These are phyloP conservation scores for Cephus pygmeus DNA, from an alignment of 2,888 invertebrate genomes.

Conservation along the genomic window DNA sequence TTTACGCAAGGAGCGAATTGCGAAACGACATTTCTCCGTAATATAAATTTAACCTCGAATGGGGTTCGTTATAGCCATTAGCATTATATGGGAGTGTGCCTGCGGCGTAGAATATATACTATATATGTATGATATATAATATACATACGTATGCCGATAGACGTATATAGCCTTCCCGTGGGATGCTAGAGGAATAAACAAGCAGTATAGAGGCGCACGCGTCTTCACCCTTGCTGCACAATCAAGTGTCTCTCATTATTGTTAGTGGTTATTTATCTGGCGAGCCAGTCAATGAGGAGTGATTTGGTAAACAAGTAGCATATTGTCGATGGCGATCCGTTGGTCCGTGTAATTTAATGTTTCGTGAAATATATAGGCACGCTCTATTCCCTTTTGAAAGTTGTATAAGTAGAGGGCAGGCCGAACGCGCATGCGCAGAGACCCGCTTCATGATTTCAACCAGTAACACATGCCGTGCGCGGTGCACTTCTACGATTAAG, in stretches of 20 bases:
- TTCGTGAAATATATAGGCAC: conserved; percentile 32
- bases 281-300: conserved; percentile 47
- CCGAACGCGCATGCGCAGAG: background rate
- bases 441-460: background rate
- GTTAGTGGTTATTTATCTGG: conserved; percentile 47
- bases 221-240: conserved; percentile 53
- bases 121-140: background rate
- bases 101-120: background rate
- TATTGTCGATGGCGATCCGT: conserved; percentile 57
- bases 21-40: background rate
- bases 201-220: conserved; percentile 39
- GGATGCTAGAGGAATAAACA: conserved; percentile 1
- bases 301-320: conserved; percentile 63
- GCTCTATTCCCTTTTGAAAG: background rate
- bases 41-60: background rate
- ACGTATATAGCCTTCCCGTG: conserved; percentile 4
- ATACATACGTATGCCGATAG: background rate
- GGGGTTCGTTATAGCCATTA: background rate
- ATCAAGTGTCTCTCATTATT: conserved; percentile 55
- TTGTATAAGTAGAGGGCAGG: background rate
- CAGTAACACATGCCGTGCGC: background rate
- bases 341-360: conserved; percentile 52
- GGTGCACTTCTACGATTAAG: background rate
- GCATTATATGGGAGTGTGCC: background rate
- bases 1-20: background rate